phyloP scores from a whole-genome alignment of 2,797 vertebrate genomes.

The Pygocentrus nattereri region DNA sequence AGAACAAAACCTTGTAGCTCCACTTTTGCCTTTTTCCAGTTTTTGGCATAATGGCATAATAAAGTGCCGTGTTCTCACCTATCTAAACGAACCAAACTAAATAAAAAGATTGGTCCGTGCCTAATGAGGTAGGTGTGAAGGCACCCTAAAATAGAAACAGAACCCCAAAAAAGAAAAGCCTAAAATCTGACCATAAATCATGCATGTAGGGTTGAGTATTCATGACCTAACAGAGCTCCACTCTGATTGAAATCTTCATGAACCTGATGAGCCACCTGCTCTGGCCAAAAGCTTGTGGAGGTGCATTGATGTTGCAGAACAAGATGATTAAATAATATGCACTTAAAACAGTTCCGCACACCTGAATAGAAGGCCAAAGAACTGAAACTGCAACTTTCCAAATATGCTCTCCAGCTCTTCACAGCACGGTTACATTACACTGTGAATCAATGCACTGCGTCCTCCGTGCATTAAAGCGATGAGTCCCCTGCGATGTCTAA shows the following conservation, averaged over 20 bases:
- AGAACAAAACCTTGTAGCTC: no score
- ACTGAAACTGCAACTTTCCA: background rate
- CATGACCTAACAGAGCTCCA: background rate
- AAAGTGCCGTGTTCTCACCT: no score
- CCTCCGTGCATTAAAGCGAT: constrained; percentile 26
- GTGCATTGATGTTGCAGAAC: background rate
- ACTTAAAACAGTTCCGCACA: background rate
- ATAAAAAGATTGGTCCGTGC: no score
- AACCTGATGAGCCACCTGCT: background rate
- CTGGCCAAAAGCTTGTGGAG: background rate
- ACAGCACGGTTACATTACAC: background rate
- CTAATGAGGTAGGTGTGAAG: no score
- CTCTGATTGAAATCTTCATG: background rate
- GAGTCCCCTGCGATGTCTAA: constrained; percentile 18
- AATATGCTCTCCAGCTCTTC: background rate
- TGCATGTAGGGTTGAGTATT: background rate
- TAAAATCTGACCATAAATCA: background rate
- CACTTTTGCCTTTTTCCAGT: no score
- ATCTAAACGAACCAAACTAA: no score
- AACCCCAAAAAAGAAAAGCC: background rate
- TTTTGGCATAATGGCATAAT: no score
- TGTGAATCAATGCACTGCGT: constrained; percentile 27
- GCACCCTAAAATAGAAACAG: no score
- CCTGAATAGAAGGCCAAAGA: background rate
- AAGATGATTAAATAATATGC: background rate